Percentiles rank a stretch among this genome's conserved stretches.
These are phyloP conservation scores for Brachypalpus laphriformis DNA, from an alignment of 2,888 invertebrate species.

Conservation along the genomic window DNA sequence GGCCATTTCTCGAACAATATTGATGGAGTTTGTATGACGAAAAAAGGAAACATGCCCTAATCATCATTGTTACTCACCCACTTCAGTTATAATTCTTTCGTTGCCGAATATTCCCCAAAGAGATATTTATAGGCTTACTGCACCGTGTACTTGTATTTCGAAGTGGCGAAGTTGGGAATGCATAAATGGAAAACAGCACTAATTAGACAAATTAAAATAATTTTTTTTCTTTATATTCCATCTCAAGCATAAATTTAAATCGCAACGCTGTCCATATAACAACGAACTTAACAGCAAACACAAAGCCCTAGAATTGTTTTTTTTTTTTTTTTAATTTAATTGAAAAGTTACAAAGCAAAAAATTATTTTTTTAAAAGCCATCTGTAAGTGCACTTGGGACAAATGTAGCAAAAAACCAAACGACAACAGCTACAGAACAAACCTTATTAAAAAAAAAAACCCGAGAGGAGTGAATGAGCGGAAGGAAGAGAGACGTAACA, in stretches of 20 bases:
- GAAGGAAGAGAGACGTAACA: slow-evolving; percentile 53
- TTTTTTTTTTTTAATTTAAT: slow-evolving; percentile 63
- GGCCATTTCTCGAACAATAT: no score
- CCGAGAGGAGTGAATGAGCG: slow-evolving; percentile 33
- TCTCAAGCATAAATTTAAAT: slow-evolving; percentile 3
- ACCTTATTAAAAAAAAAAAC: slow-evolving; percentile 61
- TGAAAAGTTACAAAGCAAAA: slow-evolving; percentile 63
- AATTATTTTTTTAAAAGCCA: slow-evolving; percentile 59
- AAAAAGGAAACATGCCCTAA: no score
- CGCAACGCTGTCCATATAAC: slow-evolving; percentile 4
- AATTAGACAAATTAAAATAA: slow-evolving; percentile 47
- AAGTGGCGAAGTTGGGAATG: neutral
- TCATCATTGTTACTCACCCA: neutral
- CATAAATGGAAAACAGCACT: slow-evolving; percentile 1
- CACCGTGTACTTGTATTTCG: neutral
- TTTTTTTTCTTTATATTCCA: neutral
- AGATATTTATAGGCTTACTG: neutral
- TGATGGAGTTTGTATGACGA: no score
- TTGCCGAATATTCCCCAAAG: neutral
- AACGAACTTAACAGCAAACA: slow-evolving; percentile 6
- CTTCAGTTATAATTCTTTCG: neutral
- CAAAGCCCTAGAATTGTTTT: slow-evolving; percentile 44
- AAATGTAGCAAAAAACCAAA: slow-evolving; percentile 46
- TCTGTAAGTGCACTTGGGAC: slow-evolving; percentile 71
- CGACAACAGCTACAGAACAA: slow-evolving; percentile 53